phyloP scores from a whole-genome alignment of 2,888 invertebrate species.

The Tinea pellionella region DNA sequence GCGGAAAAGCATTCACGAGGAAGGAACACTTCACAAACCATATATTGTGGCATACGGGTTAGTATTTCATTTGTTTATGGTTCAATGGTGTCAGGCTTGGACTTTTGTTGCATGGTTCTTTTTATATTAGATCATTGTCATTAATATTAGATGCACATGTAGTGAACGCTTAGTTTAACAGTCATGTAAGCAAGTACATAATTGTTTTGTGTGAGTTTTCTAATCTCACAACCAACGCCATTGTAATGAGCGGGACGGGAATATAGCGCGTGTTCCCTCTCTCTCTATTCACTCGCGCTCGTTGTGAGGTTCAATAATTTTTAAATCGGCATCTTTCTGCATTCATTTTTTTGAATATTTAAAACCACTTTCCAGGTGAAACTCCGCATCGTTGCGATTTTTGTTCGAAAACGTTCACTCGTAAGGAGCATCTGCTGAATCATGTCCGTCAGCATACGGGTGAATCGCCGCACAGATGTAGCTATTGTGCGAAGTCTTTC shows the following conservation, averaged over 20 bases:
- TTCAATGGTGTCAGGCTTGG: slow-evolving; percentile 39
- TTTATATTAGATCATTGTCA: background rate
- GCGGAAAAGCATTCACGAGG: slow-evolving; percentile 88
- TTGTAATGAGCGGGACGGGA: too few species aligned
- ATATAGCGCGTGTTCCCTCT: too few species aligned
- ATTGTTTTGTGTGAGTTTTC: too few species aligned
- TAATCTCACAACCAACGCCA: too few species aligned
- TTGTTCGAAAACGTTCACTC: slow-evolving; percentile 82
- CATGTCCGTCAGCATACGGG: slow-evolving; percentile 84
- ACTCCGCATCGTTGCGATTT: slow-evolving; percentile 83
- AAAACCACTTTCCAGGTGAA: slow-evolving; percentile 58
- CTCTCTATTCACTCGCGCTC: too few species aligned
- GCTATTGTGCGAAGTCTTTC: slow-evolving; percentile 88
- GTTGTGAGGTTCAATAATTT: too few species aligned
- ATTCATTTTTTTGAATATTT: too few species aligned
- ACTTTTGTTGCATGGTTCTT: slow-evolving; percentile 19
- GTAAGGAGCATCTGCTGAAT: slow-evolving; percentile 81
- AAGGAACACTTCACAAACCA: slow-evolving; percentile 93
- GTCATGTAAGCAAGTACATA: too few species aligned
- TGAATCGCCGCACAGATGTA: slow-evolving; percentile 87
- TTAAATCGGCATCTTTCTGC: too few species aligned
- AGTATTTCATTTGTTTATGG: slow-evolving; percentile 32
- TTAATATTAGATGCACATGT: too few species aligned
- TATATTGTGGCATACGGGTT: slow-evolving; percentile 88
- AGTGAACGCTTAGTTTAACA: too few species aligned